These are phyloP conservation scores for Aspiorhynchus laticeps DNA, from an alignment of 2,113 vertebrate genomes.

Conservation along the genomic window DNA sequence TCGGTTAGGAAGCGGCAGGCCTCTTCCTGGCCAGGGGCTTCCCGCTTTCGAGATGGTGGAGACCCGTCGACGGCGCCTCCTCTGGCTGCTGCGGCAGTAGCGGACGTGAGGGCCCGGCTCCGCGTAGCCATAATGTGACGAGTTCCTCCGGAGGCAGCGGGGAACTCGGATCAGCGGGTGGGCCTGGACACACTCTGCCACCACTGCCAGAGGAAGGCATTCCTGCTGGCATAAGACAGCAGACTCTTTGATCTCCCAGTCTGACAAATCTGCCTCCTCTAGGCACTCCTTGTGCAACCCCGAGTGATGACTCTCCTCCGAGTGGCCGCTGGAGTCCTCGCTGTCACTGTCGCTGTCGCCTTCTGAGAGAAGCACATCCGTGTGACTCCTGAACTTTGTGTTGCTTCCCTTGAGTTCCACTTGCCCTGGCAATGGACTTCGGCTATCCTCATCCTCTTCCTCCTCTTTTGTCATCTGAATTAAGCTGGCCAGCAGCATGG, in stretches of 20 bases:
- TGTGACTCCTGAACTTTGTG: conserved; percentile 49
- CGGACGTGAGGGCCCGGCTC: conserved; percentile 62
- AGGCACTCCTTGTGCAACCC: conserved; percentile 43
- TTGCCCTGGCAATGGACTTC: conserved; percentile 45
- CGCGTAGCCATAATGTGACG: conserved; percentile 71
- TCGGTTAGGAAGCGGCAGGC: conserved; percentile 46
- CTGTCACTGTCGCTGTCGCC: conserved; percentile 56
- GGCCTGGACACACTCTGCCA: conserved; percentile 14
- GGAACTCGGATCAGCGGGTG: conserved; percentile 71
- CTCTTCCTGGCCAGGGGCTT: conserved; percentile 68
- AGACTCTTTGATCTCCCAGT: conserved; percentile 54
- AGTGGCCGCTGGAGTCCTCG: conserved; percentile 57
- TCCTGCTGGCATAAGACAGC: conserved; percentile 38
- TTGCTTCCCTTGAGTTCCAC: conserved; percentile 62
- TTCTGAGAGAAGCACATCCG: conserved; percentile 66
- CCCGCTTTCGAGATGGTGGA: conserved; percentile 69
- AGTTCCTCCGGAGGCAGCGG: conserved; percentile 78
- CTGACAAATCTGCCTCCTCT: conserved; percentile 54
- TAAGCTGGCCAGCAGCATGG: conserved; percentile 72
- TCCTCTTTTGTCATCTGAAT: conserved; percentile 69
- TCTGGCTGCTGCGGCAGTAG: conserved; percentile 74
- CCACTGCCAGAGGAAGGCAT: conserved; percentile 13
- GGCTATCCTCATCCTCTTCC: conserved; percentile 59
- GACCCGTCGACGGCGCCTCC: conserved; percentile 65
- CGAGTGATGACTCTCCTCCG: conserved; percentile 58